Evolutionary conservation across 1,140 invertebrate species (phyloP), one percentile per base, ranked within the genome.

Genomic region (Temnothorax longispinosus): DNA sequence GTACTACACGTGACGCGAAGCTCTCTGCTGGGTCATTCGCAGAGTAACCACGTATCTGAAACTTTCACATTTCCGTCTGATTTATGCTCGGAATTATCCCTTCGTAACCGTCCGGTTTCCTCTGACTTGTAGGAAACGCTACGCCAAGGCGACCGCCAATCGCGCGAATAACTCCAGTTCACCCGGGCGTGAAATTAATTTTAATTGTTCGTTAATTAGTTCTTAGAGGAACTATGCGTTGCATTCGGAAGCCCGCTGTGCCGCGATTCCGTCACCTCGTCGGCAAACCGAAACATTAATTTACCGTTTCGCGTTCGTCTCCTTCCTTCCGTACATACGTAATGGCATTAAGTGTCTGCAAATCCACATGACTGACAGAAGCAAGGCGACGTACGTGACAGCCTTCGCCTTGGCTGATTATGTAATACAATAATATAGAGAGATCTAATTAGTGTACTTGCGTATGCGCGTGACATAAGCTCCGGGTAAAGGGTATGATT

Each of bases 161-260:
- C 88, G 88, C 58, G 64, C 69, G 87, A 90, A 92, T 92, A 92
- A 89, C 89, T 92, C 71, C 27, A 54, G 80, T 81, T 85, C 74
- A 64, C 60, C 65, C 64, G 27, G 41, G 86, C 77, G 88, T 92
- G 88, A 92, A 92, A 93, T 93, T 92, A 91, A 93, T 92, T 93
- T 92, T 91, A 91, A 92, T 92, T 89, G 92, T 91, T 91, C 87
- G 86, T 92, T 92, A 91, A 90, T 93, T 90, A 90, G 91, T 93
- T 92, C 58, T 58, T 44, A 75, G 54, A 32, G 32, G 64, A 89
- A 89, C 89, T 89, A 90, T 89, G 85, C 77, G 85, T 50, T 35
- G 41, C 75, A 72, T 58, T 62, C 32, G 67, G 56, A 60, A 58
- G 47, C 52, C 44, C 3, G 50, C 54, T 47, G 41, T 35, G 54